phyloP scores from a whole-genome alignment of 2,888 invertebrate genomes.

The Microctonus aethiopoides region DNA sequence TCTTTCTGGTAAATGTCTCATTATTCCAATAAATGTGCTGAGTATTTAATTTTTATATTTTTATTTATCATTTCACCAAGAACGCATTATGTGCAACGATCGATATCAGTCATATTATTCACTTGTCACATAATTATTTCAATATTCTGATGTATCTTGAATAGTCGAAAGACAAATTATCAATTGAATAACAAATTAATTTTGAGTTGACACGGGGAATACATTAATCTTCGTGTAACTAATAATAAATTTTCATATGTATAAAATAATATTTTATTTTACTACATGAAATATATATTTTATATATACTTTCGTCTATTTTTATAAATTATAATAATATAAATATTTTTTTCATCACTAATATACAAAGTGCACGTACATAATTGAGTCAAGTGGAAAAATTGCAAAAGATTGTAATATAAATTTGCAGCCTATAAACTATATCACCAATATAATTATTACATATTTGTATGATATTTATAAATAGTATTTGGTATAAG shows the following conservation, averaged over 20 bases:
- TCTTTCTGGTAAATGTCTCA: too few species aligned
- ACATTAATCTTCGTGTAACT: too few species aligned
- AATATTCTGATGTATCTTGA: constrained; percentile 44
- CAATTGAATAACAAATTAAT: not conserved
- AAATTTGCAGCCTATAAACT: not conserved
- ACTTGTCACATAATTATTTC: constrained; percentile 41
- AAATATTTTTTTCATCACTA: constrained; percentile 3
- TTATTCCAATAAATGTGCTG: not conserved
- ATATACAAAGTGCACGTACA: not conserved
- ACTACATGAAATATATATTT: constrained; percentile 11
- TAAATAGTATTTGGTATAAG: constrained; percentile 6
- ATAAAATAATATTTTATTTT: constrained; percentile 9
- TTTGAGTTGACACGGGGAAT: too few species aligned
- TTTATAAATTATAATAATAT: not conserved
- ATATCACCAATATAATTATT: not conserved
- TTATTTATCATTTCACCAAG: constrained; percentile 41
- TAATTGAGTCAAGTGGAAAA: constrained; percentile 11
- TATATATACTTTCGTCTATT: not conserved
- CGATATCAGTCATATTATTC: constrained; percentile 37
- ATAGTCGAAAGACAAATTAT: constrained; percentile 31
- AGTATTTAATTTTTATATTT: not conserved
- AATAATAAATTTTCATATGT: not conserved
- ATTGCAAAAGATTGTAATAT: constrained; percentile 47
- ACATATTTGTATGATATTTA: not conserved
- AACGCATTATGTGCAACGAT: constrained; percentile 47